These are phyloP conservation scores for Dascyllus trimaculatus DNA, from an alignment of 2,113 vertebrate genomes.

Conservation along the genomic window DNA sequence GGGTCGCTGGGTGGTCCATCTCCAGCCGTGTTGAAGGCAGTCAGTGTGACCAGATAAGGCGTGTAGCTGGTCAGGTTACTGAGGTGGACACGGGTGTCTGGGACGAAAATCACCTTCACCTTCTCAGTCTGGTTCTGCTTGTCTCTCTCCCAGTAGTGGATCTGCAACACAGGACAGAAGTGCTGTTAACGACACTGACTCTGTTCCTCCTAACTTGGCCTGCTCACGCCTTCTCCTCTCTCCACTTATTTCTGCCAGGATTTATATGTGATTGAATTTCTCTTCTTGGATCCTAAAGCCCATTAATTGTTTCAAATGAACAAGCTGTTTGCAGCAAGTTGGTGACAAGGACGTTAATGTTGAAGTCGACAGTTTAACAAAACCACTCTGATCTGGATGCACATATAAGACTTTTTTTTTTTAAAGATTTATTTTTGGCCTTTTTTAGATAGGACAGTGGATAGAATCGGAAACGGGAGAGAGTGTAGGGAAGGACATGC, in stretches of 20 bases:
- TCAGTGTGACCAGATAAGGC: conserved; percentile 89
- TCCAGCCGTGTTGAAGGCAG: conserved; percentile 93
- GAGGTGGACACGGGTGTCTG: conserved; percentile 87
- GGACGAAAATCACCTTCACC: conserved; percentile 92
- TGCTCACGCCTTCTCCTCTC: neutral
- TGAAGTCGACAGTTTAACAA: conserved; percentile 11
- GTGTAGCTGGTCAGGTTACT: conserved; percentile 95
- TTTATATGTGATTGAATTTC: conserved; percentile 31
- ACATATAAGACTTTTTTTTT: neutral
- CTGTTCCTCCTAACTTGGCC: neutral
- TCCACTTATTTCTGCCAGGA: conserved; percentile 7
- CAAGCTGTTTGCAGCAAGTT: neutral
- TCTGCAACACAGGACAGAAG: conserved; percentile 75
- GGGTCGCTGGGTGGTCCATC: conserved; percentile 93
- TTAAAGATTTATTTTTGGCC: too few relatives aligned
- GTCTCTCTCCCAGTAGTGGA: conserved; percentile 93
- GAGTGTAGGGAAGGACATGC: too few relatives aligned
- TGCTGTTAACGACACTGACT: neutral
- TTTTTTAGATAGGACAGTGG: too few relatives aligned
- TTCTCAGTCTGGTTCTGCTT: conserved; percentile 91
- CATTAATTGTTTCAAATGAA: too few relatives aligned
- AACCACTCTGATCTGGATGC: neutral
- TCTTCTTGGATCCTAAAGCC: neutral
- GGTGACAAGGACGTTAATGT: conserved; percentile 9
- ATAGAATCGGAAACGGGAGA: too few relatives aligned